phyloP scores from a whole-genome alignment of 2,888 invertebrate genomes.

The Andricus curvator region DNA sequence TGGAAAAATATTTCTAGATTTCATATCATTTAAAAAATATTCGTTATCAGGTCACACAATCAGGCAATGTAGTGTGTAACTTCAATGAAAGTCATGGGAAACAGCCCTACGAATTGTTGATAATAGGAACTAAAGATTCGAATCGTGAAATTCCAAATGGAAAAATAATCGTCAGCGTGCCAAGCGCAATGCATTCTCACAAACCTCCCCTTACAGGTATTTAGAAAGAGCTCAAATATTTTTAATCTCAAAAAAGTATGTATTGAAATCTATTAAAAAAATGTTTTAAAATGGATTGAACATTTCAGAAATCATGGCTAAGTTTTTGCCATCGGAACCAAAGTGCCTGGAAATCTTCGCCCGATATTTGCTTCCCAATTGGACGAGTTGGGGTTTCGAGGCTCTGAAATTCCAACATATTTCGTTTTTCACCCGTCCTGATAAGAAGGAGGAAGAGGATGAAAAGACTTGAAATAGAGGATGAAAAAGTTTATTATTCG shows the following conservation, averaged over 20 bases:
- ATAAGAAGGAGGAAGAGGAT: neutral
- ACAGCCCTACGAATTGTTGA: conserved; percentile 92
- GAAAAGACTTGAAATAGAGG: neutral
- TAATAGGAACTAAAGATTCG: conserved; percentile 80
- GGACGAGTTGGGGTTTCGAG: conserved; percentile 93
- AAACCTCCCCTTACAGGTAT: conserved; percentile 92
- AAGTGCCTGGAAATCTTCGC: conserved; percentile 94
- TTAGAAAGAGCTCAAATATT: neutral
- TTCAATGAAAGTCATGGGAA: conserved; percentile 86
- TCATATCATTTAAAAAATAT: neutral
- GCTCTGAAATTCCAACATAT: conserved; percentile 89
- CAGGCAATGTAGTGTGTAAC: conserved; percentile 84
- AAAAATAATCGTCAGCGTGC: conserved; percentile 88
- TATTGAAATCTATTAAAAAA: neutral
- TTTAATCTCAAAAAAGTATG: neutral
- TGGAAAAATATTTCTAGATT: neutral
- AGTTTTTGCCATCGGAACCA: conserved; percentile 81
- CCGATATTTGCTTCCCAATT: conserved; percentile 90
- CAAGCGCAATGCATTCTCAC: conserved; percentile 96
- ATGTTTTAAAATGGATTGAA: neutral
- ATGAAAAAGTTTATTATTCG: conserved; percentile 10
- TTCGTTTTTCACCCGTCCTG: conserved; percentile 61
- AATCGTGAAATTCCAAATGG: conserved; percentile 78
- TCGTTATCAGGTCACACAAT: conserved; percentile 82
- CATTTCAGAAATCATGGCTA: conserved; percentile 82